These are phyloP conservation scores for Holothuria glaberrima DNA, from an alignment of 35 echinoderm and acorn worm species.

Conservation along the genomic window DNA sequence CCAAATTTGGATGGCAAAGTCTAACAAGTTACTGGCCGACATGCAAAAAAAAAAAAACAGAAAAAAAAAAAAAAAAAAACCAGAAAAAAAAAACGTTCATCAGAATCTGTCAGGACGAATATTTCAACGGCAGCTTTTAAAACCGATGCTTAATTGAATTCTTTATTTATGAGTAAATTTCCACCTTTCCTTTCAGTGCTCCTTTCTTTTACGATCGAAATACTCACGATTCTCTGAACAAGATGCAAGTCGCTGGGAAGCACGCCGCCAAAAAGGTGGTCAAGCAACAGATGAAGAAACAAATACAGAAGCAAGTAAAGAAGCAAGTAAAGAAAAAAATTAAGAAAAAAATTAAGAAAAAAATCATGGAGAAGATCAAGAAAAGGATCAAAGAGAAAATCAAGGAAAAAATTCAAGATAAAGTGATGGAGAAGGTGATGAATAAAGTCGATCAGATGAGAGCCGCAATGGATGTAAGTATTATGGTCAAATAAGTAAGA, in stretches of 20 bases:
- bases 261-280: background rate
- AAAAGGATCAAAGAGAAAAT: conserved; percentile 27
- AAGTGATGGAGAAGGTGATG: background rate
- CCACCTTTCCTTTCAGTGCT: no score
- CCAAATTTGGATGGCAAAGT: no score
- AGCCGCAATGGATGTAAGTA: background rate
- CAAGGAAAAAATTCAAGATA: conserved; percentile 41
- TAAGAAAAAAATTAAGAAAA: conserved; percentile 27
- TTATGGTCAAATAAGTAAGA: no score
- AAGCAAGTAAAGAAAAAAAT: background rate
- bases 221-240: background rate
- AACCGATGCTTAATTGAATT: no score
- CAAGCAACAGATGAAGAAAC: background rate
- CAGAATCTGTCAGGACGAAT: no score
- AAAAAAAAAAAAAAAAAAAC: no score
- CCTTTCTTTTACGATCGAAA: no score
- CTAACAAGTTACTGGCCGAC: no score
- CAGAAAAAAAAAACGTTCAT: no score
- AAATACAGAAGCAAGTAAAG: background rate
- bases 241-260: conserved; percentile 8
- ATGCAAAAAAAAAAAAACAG: no score
- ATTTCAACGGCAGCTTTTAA: no score
- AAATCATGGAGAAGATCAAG: conserved; percentile 23
- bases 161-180: no score
- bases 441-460: background rate